Percentiles rank a stretch among this genome's conserved stretches.
These are phyloP conservation scores for Corynorhinus townsendii DNA, from an alignment of 2,113 vertebrate genomes.

Conservation along the genomic window DNA sequence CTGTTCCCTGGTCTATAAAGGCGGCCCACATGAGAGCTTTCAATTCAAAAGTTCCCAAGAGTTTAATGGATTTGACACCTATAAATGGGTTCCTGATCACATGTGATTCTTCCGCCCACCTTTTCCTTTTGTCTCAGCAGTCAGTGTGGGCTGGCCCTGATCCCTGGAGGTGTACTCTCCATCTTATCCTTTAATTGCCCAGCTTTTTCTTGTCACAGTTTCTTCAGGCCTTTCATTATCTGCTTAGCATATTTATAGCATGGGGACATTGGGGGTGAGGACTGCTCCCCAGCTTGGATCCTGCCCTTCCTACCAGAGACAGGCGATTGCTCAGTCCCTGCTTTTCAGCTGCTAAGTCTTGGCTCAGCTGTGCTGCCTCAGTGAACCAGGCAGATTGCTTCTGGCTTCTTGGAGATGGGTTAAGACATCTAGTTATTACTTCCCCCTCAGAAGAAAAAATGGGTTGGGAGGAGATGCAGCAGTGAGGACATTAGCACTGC, in stretches of 20 bases:
- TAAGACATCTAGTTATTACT: background rate
- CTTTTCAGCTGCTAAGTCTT: background rate
- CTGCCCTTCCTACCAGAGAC: background rate
- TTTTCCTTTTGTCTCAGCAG: conserved; percentile 53
- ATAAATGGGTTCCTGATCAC: conserved; percentile 17
- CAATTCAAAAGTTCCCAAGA: conserved; percentile 26
- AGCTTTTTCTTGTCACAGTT: conserved; percentile 2
- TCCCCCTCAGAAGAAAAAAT: background rate
- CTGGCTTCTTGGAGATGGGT: background rate
- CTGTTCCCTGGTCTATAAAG: background rate
- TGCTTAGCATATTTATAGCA: conserved; percentile 34
- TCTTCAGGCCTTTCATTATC: conserved; percentile 43
- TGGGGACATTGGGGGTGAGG: background rate
- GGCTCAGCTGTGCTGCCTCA: background rate
- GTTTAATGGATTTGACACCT: conserved; percentile 42
- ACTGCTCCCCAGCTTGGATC: background rate
- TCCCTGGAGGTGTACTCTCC: background rate
- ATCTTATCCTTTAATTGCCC: conserved; percentile 45
- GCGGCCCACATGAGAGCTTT: background rate
- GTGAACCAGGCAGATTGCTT: background rate
- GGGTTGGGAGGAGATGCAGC: background rate
- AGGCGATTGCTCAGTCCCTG: background rate
- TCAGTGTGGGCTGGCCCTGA: background rate
- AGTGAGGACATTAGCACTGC: background rate
- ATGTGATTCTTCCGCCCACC: conserved; percentile 21